Evolutionary conservation across 1,140 invertebrate genomes (phyloP).

Genomic region (Pachypeltis micranthus): DNA sequence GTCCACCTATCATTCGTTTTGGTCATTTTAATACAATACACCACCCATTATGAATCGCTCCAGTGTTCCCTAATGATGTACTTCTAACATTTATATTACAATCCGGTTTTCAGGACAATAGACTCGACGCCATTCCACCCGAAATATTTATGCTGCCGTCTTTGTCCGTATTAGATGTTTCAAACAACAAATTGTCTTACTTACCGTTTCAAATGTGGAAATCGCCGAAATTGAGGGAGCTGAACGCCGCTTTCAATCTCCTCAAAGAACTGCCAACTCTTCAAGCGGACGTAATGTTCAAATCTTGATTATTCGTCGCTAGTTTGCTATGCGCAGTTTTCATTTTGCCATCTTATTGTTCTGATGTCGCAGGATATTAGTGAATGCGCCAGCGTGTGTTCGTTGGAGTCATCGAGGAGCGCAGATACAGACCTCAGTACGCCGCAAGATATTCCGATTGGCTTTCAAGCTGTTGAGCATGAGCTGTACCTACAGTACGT

Average conservation of each 20-base stretch:
- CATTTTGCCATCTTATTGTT: background rate
- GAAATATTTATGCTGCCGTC: conserved; percentile 70
- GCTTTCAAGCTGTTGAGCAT: conserved; percentile 15
- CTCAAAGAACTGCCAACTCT: conserved; percentile 62
- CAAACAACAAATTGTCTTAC: conserved; percentile 83
- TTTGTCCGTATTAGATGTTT: conserved; percentile 73
- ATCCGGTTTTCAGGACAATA: conserved; percentile 66
- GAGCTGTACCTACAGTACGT: conserved; percentile 28
- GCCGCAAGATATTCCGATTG: conserved; percentile 14
- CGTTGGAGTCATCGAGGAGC: conserved; percentile 25
- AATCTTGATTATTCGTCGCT: conserved; percentile 3
- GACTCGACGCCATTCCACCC: conserved; percentile 63
- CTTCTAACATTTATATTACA: too few species aligned
- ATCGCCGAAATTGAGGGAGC: conserved; percentile 74
- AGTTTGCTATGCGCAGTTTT: too few species aligned
- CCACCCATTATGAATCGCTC: too few species aligned
- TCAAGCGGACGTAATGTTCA: conserved; percentile 24
- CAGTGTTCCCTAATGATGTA: too few species aligned
- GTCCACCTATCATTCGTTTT: too few species aligned
- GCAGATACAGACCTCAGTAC: conserved; percentile 20
- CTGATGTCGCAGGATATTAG: conserved; percentile 24
- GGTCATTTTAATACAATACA: too few species aligned
- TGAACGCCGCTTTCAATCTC: conserved; percentile 87
- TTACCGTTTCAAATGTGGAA: conserved; percentile 81
- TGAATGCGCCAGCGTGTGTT: conserved; percentile 27